Conservation (phyloP, 92 coral and sea anemone genomes). For the Micromussa lordhowensis region DNA sequence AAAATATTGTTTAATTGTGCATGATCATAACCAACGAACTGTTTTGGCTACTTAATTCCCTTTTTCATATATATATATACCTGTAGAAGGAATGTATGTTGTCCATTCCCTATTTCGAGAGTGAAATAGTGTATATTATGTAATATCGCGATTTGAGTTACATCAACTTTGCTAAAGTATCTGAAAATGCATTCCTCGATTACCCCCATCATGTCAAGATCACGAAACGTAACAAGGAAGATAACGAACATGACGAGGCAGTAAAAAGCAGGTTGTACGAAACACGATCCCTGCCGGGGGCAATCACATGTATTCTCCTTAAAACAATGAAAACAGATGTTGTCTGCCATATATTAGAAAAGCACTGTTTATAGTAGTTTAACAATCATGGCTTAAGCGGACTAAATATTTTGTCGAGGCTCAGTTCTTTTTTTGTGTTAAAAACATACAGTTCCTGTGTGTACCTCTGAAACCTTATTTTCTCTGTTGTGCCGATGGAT, state of each 20-base stretch:
- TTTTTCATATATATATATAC: too few species aligned
- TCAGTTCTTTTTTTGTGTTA: neutral
- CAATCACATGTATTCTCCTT: neutral
- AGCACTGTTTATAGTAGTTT: neutral
- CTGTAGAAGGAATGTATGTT: too few species aligned
- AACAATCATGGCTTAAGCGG: too few species aligned
- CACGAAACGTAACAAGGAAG: neutral
- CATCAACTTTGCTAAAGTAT: too few species aligned
- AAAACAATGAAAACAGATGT: neutral
- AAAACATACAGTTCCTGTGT: neutral
- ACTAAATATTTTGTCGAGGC: neutral
- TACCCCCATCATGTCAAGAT: too few species aligned
- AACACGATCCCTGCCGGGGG: neutral
- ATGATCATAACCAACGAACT: neutral
- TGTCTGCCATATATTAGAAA: neutral
- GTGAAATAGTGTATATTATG: too few species aligned
- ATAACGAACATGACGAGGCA: neutral
- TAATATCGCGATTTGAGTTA: too few species aligned
- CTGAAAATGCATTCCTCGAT: too few species aligned
- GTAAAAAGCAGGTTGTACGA: neutral
- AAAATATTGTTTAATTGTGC: neutral
- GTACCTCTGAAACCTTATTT: neutral
- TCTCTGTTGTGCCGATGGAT: neutral
- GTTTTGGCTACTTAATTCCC: neutral
- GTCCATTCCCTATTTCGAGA: too few species aligned